Evolutionary conservation across 2,888 invertebrate genomes (phyloP).

Genomic region (Luperina testacea): DNA sequence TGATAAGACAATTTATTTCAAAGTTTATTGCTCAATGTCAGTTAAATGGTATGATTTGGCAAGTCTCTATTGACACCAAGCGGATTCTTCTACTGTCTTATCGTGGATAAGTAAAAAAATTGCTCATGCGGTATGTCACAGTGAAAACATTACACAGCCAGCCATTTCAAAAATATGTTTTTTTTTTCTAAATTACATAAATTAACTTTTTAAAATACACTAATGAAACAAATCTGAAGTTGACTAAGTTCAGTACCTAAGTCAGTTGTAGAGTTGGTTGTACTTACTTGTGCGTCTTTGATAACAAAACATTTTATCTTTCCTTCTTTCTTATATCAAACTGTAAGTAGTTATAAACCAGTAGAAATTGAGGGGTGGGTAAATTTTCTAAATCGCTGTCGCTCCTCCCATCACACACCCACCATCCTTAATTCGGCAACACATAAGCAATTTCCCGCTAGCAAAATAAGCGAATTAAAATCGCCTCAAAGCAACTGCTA

Average conservation of each 20-base stretch:
- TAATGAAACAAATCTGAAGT: background rate
- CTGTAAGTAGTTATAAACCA: background rate
- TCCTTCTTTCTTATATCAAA: background rate
- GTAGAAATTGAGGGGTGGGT: background rate
- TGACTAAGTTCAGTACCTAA: background rate
- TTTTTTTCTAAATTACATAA: too few species aligned
- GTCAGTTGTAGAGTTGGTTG: background rate
- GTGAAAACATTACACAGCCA: background rate
- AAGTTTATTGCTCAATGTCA: background rate
- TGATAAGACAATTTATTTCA: background rate
- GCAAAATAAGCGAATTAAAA: slow-evolving; percentile 88
- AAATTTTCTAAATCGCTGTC: slow-evolving; percentile 4
- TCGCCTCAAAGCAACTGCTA: slow-evolving; percentile 85
- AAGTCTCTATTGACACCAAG: background rate
- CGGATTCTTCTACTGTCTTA: background rate
- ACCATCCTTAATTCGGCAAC: slow-evolving; percentile 79
- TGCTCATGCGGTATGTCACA: background rate
- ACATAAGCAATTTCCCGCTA: slow-evolving; percentile 83
- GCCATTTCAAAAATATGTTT: background rate
- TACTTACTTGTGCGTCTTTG: background rate
- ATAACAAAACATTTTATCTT: background rate
- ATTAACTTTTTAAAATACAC: background rate
- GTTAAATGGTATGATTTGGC: background rate
- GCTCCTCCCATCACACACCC: slow-evolving; percentile 49
- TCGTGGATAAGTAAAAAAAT: background rate